A percentile compares a stretch with the other conserved stretches of the same genome.
Evolutionary conservation across 2,888 invertebrate species (phyloP).

Genomic region (Myopa testacea): DNA sequence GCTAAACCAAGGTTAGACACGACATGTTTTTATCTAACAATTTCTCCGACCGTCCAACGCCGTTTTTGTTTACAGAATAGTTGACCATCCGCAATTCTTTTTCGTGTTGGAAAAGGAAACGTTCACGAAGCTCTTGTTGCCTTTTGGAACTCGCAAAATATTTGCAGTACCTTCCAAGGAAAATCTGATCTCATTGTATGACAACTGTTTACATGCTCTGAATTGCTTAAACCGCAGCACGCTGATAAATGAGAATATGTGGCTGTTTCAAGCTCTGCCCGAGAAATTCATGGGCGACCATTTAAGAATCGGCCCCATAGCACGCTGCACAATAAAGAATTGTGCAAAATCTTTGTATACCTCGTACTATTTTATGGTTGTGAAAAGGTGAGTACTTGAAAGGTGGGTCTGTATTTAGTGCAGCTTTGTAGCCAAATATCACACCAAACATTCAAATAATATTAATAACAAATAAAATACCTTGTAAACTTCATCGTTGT

Average conservation of each 20-base stretch:
- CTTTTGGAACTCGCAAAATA: conserved; percentile 62
- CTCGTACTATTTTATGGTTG: conserved; percentile 65
- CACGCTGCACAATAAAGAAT: conserved; percentile 61
- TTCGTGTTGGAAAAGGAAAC: conserved; percentile 64
- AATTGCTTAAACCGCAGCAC: conserved; percentile 57
- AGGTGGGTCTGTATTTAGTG: background rate
- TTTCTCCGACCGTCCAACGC: background rate
- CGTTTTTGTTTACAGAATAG: conserved; percentile 36
- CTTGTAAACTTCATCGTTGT: background rate
- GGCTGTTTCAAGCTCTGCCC: conserved; percentile 57
- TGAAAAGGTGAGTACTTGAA: conserved; percentile 59
- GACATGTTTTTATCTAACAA: too few species aligned
- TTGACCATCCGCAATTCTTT: conserved; percentile 53
- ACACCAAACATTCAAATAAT: background rate
- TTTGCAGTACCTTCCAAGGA: conserved; percentile 59
- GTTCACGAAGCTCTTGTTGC: conserved; percentile 58
- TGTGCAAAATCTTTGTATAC: conserved; percentile 64
- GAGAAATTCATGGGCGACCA: conserved; percentile 63
- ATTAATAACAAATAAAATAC: background rate
- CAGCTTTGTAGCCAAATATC: background rate
- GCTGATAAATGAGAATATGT: conserved; percentile 59
- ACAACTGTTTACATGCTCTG: conserved; percentile 61
- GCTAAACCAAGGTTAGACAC: conserved; percentile 58
- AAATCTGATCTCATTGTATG: conserved; percentile 62
- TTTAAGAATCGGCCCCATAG: conserved; percentile 63